These are phyloP conservation scores for Paraescarpia echinospica DNA, from an alignment of 1,140 invertebrate species.

Conservation along the genomic window DNA sequence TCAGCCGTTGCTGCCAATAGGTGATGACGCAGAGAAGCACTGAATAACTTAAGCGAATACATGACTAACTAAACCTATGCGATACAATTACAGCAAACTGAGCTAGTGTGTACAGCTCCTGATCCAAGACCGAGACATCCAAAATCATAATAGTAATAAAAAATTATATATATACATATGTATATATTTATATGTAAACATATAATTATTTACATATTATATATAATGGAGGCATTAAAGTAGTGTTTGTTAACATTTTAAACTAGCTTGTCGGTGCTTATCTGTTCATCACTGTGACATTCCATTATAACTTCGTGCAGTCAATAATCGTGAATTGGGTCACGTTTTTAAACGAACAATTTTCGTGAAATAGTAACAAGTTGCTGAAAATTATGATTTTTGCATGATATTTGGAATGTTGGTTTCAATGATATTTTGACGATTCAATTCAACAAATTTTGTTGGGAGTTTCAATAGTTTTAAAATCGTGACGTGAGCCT, in stretches of 20 bases:
- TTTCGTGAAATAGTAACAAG: neutral
- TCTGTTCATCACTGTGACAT: neutral
- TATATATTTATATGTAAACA: neutral
- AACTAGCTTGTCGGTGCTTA: neutral
- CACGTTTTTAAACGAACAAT: neutral
- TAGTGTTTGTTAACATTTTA: neutral
- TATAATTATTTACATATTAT: neutral
- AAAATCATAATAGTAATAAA: too few species aligned
- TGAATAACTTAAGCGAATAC: neutral
- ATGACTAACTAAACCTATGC: neutral
- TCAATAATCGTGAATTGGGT: neutral
- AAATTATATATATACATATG: neutral
- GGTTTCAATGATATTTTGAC: neutral
- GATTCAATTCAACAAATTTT: neutral
- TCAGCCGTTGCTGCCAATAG: neutral
- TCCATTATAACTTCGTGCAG: too few species aligned
- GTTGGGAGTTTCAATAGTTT: neutral
- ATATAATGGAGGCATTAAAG: neutral
- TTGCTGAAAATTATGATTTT: neutral
- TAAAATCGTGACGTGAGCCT: too few species aligned
- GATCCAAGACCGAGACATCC: too few species aligned
- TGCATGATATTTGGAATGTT: neutral
- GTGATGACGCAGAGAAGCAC: neutral
- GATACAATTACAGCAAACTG: neutral
- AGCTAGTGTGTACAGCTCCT: neutral